Evolutionary conservation across 1,140 invertebrate genomes (phyloP), one percentile per base, ranked within the genome.

Genomic region (Drosophila nigrodunni): DNA sequence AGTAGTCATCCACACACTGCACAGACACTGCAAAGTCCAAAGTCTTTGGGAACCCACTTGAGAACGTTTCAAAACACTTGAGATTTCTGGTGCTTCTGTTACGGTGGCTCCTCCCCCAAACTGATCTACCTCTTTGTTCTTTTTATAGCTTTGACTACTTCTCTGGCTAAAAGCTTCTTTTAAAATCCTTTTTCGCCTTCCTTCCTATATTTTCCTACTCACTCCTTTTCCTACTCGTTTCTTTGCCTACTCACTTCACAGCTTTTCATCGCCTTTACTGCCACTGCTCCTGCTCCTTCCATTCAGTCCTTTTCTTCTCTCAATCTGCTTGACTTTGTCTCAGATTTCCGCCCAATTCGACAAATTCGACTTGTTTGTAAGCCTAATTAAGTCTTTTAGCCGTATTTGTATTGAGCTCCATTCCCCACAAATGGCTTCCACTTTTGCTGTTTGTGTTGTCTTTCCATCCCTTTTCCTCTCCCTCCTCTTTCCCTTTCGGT

Each of bases 301-400:
- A 3, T 30, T 30, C 6, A 6, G 4, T 30, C 25, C 25, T 30
- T 30, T 30, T 3, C 25, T 30, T 2, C 49, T 7, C 4, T 5
- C 11, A 13, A 10, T 21, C n/a, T 11, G 10, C 11, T 11, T 21
- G 25, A 49, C 46, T 39, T 64, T 64, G 43, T 18, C 2, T 77
- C 69, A 77, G 80, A 87, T 78, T 89, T 77, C 71, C 68, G 7
- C 9, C 8, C 69, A 73, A 83, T 87, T 83, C 50, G 82, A 80
- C 82, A 88, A 30, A 83, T 83, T 78, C 73, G 74, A 58, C 70
- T 68, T 88, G 83, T 88, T 88, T 85, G 80, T 66, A 58, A 75
- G 85, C 74, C 85, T 89, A 89, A 88, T 88, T 88, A 88, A 89
- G 80, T 68, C 85, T 65, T 46, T 80, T 30, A 69, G 76, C 52